Base-by-base conservation (phyloP, 2,888 invertebrate genomes). In the Parnassius mnemosyne region DNA sequence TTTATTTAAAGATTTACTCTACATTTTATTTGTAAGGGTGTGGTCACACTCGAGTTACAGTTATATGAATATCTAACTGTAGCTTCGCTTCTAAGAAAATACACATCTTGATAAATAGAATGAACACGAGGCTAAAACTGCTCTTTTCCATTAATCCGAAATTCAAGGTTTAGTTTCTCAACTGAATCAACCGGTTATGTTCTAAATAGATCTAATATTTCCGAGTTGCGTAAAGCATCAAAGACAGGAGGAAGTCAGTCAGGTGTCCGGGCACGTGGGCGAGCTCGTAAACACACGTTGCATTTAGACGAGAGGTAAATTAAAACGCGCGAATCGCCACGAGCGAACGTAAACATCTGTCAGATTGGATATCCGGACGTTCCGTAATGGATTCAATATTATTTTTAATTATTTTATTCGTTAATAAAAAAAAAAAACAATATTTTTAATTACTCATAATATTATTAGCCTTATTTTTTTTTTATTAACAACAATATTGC, bases 181-280 rank as follows among this genome's bases (percentile, higher is more conserved):
- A 56, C 52, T 42, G 43, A 13, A 49, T 13, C 16, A 13, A n/a
- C 57, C 34, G 53, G 25, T 52, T 20, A 53, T 55, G 50, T 52
- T 47, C 42, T 53, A 60, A 61, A 65, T 43, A 49, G 53, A 63
- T 25, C 44, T 57, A 25, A 52, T 41, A 25, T 49, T 62, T 62
- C 58, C 63, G 68, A 63, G 52, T 67, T 62, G 59, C 59, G 60
- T 53, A 58, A 55, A 61, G 47, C 65, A 63, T 70, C 65, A 69
- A 65, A 66, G 69, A 61, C 50, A 20, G 61, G 50, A 68, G 69
- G 67, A 69, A 69, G 68, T 63, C 61, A 63, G 65, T 66, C 67
- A 71, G 70, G 71, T 71, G 69, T 66, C 68, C 11, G 59, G 46
- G 53, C 57, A 47, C 62, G 53, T 53, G 16, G 62, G 34, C 55